Base-by-base conservation (phyloP, 2,113 vertebrate species). In the Romanogobio albipinnatus region DNA sequence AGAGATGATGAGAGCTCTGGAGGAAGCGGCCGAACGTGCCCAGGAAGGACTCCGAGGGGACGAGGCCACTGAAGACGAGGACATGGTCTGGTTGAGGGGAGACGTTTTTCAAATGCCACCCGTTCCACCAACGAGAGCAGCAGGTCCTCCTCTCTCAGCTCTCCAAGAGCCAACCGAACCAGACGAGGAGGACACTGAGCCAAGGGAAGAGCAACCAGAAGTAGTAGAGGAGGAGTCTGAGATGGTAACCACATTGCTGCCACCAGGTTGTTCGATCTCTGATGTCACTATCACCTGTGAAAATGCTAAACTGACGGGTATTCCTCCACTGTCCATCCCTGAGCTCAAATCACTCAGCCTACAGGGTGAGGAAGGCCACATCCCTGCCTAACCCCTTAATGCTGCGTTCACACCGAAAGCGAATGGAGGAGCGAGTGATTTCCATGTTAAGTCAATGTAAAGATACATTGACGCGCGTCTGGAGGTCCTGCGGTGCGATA, bases 291-390 rank as follows among this genome's bases (percentile, higher is more conserved):
- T 97, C 78, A 97, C 94, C 88, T 99, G 98, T 61, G 92, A 94
- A 49, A 93, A 96, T 0, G 93, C 92, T 29, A 93, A 92, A 85
- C 95, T 99, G 5, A 91, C 82, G 36, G 89, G 94, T 89, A 95
- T 99, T 84, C 98, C 98, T 61, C 92, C 96, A 3, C 95, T 99
- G 62, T 91, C 89, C 58, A 95, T 97, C 59, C 94, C 94, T 19
- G 93, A 96, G 51, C 93, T 99, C 81, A 98, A 93, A 71, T 96
- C 93, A 68, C 94, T 99, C 85, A 97, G 96, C 86, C 94, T 99
- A 59, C 88, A 93, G 87, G 98, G 98, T 99, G 93, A 96, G 94
- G 6, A 66, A 53, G 33, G 39, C 9, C 33, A 11, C 39, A 70
- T 70, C 19, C 36, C 4, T 4, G 2, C 1, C 7, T 49, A 49